Conservation (phyloP, 2,797 vertebrate genomes). For the Triplophysa bombifrons region DNA sequence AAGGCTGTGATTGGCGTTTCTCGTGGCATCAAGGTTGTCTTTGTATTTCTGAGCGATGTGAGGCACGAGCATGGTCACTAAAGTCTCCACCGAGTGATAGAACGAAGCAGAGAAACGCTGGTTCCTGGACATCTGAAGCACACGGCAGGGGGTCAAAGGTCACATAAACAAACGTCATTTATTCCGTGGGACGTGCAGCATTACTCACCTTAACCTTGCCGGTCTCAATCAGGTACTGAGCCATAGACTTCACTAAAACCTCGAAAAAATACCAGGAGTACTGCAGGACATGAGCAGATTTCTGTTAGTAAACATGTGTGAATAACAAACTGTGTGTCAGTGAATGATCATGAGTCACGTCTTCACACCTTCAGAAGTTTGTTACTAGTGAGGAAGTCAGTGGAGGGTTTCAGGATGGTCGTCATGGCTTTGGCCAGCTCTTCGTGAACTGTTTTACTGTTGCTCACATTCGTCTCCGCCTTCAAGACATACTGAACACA, state of each 20-base stretch:
- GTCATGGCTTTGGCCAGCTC: conserved; percentile 97
- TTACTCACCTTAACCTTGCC: conserved; percentile 90
- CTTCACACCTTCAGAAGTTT: conserved; percentile 91
- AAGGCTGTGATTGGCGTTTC: conserved; percentile 96
- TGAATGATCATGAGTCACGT: not conserved
- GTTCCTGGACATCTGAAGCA: conserved; percentile 86
- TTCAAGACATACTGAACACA: conserved; percentile 89
- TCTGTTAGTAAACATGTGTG: not conserved
- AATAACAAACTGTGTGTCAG: not conserved
- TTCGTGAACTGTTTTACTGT: conserved; percentile 88
- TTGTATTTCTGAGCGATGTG: conserved; percentile 98
- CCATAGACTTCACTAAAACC: conserved; percentile 96
- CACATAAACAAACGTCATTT: not conserved
- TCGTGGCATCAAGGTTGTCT: conserved; percentile 93
- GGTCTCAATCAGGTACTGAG: conserved; percentile 94
- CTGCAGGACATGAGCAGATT: conserved; percentile 71
- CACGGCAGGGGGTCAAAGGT: not conserved
- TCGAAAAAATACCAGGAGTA: conserved; percentile 99
- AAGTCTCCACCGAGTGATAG: conserved; percentile 93
- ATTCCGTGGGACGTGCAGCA: too few species aligned
- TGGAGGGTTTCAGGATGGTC: conserved; percentile 93
- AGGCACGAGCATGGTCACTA: conserved; percentile 96
- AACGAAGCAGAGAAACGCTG: conserved; percentile 95
- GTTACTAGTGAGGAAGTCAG: conserved; percentile 97
- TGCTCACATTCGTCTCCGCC: conserved; percentile 84